phyloP scores from a whole-genome alignment of 1,140 invertebrate genomes.

The Trachelipus rathkii region DNA sequence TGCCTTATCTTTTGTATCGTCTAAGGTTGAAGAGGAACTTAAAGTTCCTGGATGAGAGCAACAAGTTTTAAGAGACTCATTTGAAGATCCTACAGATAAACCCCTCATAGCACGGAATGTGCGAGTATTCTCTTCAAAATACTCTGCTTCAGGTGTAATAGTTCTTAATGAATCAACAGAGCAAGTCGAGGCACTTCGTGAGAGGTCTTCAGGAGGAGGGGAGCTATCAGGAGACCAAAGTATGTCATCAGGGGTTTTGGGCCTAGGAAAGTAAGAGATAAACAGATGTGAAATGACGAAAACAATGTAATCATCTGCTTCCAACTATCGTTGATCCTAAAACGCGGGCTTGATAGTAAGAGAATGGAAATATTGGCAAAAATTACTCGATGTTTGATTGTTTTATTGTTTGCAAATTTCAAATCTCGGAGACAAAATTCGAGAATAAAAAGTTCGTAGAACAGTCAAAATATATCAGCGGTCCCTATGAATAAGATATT shows the following conservation, averaged over 20 bases:
- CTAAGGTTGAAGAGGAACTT: background rate
- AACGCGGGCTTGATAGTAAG: too few relatives aligned
- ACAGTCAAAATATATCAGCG: too few relatives aligned
- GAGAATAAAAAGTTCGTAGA: too few relatives aligned
- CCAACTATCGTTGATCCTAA: too few relatives aligned
- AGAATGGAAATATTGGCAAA: too few relatives aligned
- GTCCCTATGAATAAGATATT: too few relatives aligned
- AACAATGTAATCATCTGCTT: too few relatives aligned
- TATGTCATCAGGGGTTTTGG: constrained; percentile 33
- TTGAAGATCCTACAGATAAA: constrained; percentile 21
- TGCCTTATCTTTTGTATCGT: background rate
- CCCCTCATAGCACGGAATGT: constrained; percentile 36
- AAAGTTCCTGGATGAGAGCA: background rate
- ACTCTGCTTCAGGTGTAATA: constrained; percentile 37
- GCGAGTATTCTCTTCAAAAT: constrained; percentile 40
- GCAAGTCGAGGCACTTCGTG: constrained; percentile 28
- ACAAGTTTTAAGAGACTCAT: constrained; percentile 20
- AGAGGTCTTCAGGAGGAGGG: constrained; percentile 31
- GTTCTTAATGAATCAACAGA: constrained; percentile 36
- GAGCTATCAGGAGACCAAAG: constrained; percentile 36
- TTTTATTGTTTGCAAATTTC: too few relatives aligned
- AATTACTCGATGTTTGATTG: too few relatives aligned
- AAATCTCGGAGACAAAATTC: too few relatives aligned
- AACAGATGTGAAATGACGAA: too few relatives aligned
- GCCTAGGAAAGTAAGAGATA: too few relatives aligned